phyloP scores from a whole-genome alignment of 2,888 invertebrate species.

The Xanthorhoe spadicearia region DNA sequence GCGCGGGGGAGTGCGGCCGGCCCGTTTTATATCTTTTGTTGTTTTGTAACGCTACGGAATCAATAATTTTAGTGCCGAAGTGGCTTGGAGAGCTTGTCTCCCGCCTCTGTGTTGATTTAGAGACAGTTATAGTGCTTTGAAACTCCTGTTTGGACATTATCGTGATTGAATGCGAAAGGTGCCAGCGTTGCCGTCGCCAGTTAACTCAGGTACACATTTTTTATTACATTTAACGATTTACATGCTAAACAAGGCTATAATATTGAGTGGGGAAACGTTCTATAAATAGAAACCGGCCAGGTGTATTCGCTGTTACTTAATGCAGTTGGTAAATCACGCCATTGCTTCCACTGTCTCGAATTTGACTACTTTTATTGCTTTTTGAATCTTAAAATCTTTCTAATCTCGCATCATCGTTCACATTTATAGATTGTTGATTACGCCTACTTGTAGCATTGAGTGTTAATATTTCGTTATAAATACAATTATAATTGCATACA shows the following conservation, averaged over 20 bases:
- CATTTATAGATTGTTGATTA: not conserved
- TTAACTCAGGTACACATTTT: conserved; percentile 40
- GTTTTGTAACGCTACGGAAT: conserved; percentile 81
- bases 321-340: conserved; percentile 58
- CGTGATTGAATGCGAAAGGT: conserved; percentile 44
- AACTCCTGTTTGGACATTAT: conserved; percentile 38
- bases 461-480: conserved; percentile 3
- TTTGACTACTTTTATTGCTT: conserved; percentile 19
- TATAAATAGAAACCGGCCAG: conserved; percentile 61
- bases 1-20: conserved; percentile 79
- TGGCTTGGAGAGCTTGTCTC: conserved; percentile 51
- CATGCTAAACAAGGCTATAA: conserved; percentile 36
- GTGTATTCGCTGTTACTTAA: conserved; percentile 57
- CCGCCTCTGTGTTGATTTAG: conserved; percentile 33
- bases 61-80: conserved; percentile 81
- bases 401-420: not conserved
- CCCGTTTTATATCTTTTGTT: conserved; percentile 83
- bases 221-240: conserved; percentile 35
- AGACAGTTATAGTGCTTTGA: conserved; percentile 26
- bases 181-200: conserved; percentile 26
- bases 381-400: conserved; percentile 1
- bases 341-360: conserved; percentile 42
- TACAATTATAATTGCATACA: conserved; percentile 14
- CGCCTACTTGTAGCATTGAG: not conserved
- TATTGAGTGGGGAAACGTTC: conserved; percentile 41